Conservation (phyloP, 2,113 vertebrate species). For the Paralichthys olivaceus region DNA sequence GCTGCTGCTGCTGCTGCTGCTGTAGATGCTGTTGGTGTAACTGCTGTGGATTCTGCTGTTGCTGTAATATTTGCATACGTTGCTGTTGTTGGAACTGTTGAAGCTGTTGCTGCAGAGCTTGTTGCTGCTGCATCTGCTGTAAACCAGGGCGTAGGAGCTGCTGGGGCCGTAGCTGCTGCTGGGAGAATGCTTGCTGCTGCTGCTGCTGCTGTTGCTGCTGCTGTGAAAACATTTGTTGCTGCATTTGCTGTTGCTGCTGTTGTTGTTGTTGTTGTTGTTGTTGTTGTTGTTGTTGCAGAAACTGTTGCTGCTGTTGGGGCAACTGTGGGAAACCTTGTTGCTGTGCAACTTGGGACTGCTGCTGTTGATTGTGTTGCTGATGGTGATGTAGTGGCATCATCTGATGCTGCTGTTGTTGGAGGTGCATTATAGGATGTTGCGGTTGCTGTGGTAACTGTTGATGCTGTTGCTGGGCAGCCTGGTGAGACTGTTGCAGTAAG, state of each 20-base stretch:
- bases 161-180: constrained; percentile 77
- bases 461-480: constrained; percentile 68
- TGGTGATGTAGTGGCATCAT: constrained; percentile 68
- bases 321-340: constrained; percentile 77
- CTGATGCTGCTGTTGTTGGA: constrained; percentile 67
- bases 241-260: constrained; percentile 82
- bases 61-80: constrained; percentile 81
- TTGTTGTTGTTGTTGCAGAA: constrained; percentile 78
- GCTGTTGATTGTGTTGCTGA: constrained; percentile 68
- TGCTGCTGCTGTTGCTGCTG: constrained; percentile 83
- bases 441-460: constrained; percentile 82
- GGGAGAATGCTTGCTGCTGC: constrained; percentile 75
- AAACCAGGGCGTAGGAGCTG: constrained; percentile 78
- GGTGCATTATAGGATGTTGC: constrained; percentile 75
- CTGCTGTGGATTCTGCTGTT: constrained; percentile 82
- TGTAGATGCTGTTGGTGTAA: constrained; percentile 70
- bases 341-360: constrained; percentile 59
- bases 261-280: constrained; percentile 83
- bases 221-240: constrained; percentile 78
- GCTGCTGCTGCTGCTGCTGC: constrained; percentile 81
- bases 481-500: constrained; percentile 85
- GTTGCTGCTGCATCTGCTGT: constrained; percentile 86
- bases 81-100: constrained; percentile 81
- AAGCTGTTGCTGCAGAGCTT: constrained; percentile 82
- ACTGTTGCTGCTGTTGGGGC: constrained; percentile 80